Conservation (phyloP, 2,113 vertebrate species). For the Mystacornis crossleyi region DNA sequence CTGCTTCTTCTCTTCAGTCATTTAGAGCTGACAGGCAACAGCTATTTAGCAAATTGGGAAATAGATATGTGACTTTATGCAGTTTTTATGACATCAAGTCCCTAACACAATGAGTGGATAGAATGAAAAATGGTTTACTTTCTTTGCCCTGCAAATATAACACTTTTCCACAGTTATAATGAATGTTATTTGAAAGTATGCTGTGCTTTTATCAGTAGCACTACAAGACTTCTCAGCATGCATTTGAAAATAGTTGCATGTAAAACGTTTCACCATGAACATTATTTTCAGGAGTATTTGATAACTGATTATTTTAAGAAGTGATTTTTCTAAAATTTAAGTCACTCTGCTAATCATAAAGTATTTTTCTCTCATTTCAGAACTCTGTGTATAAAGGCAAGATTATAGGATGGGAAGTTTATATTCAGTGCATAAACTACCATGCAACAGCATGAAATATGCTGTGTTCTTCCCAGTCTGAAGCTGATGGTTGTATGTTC, state of each 20-base stretch:
- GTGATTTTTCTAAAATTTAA: not conserved
- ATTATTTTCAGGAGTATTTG: not conserved
- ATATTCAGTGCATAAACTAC: not conserved
- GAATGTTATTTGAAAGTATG: not conserved
- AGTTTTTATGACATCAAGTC: not conserved
- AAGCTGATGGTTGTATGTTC: not conserved
- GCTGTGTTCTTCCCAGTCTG: accelerated
- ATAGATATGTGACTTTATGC: not conserved
- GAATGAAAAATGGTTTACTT: not conserved
- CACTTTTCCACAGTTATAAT: not conserved
- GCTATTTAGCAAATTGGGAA: not conserved
- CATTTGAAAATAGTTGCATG: constrained; percentile 5
- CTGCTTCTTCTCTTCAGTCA: not conserved
- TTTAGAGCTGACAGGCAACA: not conserved
- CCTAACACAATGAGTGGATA: not conserved
- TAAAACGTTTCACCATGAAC: not conserved
- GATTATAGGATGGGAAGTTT: not conserved
- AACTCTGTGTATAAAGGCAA: not conserved
- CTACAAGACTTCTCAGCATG: not conserved
- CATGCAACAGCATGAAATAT: not conserved
- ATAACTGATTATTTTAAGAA: not conserved
- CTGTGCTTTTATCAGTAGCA: not conserved
- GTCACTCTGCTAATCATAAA: not conserved
- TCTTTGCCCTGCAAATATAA: not conserved
- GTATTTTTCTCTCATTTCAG: not conserved